These are phyloP conservation scores for Mugil cephalus DNA, from an alignment of 2,113 vertebrate genomes.

Conservation along the genomic window DNA sequence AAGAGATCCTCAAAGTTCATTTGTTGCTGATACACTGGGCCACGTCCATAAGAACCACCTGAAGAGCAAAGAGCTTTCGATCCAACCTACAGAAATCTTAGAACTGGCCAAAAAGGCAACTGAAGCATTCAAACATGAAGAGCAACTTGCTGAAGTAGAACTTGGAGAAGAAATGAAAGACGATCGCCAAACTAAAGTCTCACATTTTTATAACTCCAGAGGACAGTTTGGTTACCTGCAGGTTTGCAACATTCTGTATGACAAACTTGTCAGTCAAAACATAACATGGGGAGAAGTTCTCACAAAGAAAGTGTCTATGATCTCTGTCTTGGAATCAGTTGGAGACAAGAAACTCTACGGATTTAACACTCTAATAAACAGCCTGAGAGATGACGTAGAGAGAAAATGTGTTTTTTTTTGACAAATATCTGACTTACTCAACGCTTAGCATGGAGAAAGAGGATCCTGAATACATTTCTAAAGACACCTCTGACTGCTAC, in stretches of 20 bases:
- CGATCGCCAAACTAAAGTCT: background rate
- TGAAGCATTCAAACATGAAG: constrained; percentile 50
- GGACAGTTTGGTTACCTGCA: constrained; percentile 37
- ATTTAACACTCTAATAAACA: constrained; percentile 9
- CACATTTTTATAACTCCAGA: background rate
- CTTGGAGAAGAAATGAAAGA: background rate
- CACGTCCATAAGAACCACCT: constrained; percentile 60
- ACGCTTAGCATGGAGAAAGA: background rate
- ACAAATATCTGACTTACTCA: constrained; percentile 28
- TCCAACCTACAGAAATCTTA: background rate
- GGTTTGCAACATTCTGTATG: constrained; percentile 29
- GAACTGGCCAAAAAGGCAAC: constrained; percentile 29
- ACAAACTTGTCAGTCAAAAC: background rate
- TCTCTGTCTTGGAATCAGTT: background rate
- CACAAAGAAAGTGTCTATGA: background rate
- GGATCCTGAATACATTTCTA: background rate
- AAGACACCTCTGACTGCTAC: background rate
- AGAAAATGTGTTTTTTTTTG: constrained; percentile 4
- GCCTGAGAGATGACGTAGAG: background rate
- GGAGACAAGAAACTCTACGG: background rate
- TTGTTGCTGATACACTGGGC: constrained; percentile 69
- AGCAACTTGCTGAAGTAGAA: constrained; percentile 45
- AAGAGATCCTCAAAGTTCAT: constrained; percentile 47
- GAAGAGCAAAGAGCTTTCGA: rapidly evolving
- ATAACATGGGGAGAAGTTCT: constrained; percentile 12